phyloP scores from a whole-genome alignment of 1,140 invertebrate species.

The Ceratoteleas bidentatus region DNA sequence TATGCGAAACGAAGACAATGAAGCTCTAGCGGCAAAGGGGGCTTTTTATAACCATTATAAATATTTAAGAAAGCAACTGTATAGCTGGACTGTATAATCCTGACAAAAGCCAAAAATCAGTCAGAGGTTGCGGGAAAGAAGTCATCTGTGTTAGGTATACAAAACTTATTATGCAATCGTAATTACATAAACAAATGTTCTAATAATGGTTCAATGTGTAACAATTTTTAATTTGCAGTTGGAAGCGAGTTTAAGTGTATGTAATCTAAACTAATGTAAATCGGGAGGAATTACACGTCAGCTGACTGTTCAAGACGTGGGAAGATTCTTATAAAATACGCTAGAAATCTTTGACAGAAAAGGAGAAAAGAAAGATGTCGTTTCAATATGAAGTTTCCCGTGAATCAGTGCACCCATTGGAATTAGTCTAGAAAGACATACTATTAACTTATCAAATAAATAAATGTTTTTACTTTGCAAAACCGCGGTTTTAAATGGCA shows the following conservation, averaged over 20 bases:
- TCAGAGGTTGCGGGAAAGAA: not conserved
- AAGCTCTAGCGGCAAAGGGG: constrained; percentile 16
- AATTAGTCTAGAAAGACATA: too few species aligned
- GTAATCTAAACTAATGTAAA: not conserved
- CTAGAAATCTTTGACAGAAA: not conserved
- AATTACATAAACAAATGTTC: not conserved
- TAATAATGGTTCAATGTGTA: not conserved
- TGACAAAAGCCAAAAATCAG: not conserved
- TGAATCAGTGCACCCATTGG: too few species aligned
- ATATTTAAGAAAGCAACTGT: constrained; percentile 22
- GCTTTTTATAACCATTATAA: constrained; percentile 34
- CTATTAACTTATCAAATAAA: too few species aligned
- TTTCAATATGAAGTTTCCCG: too few species aligned
- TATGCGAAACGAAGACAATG: constrained; percentile 11
- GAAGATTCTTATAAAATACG: not conserved
- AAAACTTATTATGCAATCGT: not conserved
- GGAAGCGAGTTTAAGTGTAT: not conserved
- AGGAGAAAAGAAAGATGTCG: not conserved
- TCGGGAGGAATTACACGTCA: not conserved
- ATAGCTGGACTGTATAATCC: not conserved
- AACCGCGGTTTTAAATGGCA: too few species aligned
- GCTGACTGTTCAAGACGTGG: not conserved
- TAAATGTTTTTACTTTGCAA: too few species aligned
- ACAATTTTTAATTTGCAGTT: not conserved
- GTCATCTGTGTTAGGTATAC: not conserved